Evolutionary conservation across 1,140 invertebrate species (phyloP).

Genomic region (Drosophila mauritiana): DNA sequence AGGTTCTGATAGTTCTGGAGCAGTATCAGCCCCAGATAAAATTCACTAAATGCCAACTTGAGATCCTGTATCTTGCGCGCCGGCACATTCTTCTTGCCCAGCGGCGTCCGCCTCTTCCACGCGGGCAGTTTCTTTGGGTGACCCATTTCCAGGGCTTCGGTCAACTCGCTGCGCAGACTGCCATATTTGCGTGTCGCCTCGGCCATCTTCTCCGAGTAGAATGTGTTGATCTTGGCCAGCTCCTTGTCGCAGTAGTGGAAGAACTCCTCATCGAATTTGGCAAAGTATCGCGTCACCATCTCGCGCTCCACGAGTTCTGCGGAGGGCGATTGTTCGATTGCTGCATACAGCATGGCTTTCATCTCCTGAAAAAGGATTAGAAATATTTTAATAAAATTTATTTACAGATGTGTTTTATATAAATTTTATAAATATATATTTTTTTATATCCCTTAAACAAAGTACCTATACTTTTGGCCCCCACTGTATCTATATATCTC

Average conservation of each 20-base stretch:
- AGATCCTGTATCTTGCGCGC: conserved; percentile 92
- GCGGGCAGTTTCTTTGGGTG: conserved; percentile 80
- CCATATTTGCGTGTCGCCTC: conserved; percentile 93
- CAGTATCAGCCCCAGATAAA: conserved; percentile 94
- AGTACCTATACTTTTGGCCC: background rate
- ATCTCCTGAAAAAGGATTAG: conserved; percentile 86
- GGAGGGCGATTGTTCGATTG: conserved; percentile 90
- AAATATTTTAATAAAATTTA: too few relatives aligned
- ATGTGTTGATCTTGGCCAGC: conserved; percentile 94
- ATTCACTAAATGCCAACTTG: conserved; percentile 96
- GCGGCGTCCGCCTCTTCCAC: conserved; percentile 86
- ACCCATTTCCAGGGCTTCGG: conserved; percentile 85
- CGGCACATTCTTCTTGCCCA: conserved; percentile 86
- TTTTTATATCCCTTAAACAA: background rate
- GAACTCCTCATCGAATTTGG: conserved; percentile 93
- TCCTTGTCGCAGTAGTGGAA: conserved; percentile 94
- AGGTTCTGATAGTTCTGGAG: conserved; percentile 91
- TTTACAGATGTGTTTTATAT: too few relatives aligned
- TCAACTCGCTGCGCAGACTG: conserved; percentile 90
- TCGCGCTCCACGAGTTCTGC: conserved; percentile 89
- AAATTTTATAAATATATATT: too few relatives aligned
- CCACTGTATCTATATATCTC: conserved; percentile 7
- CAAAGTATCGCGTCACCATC: conserved; percentile 89
- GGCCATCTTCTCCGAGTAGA: conserved; percentile 95
- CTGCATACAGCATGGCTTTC: conserved; percentile 90